These are phyloP conservation scores for Leptinotarsa defecta DNA, from an alignment of 1,140 invertebrate genomes.

Conservation along the genomic window DNA sequence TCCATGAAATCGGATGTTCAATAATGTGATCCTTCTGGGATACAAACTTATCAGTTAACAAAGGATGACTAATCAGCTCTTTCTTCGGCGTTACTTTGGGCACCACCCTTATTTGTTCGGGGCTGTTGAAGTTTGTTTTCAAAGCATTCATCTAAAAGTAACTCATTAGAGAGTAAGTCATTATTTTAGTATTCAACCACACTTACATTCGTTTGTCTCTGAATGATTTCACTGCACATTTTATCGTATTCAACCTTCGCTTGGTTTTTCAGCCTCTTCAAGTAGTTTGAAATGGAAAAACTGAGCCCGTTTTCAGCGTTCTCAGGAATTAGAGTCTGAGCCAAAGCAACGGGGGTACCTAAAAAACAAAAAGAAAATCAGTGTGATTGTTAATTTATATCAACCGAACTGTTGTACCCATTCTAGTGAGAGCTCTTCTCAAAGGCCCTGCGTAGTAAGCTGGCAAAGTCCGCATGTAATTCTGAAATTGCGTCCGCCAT, in stretches of 20 bases:
- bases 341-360: constrained; percentile 71
- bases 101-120: constrained; percentile 56
- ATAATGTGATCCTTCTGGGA: constrained; percentile 79
- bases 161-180: not conserved
- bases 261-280: constrained; percentile 94
- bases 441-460: constrained; percentile 90
- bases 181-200: not conserved
- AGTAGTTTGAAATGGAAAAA: constrained; percentile 90
- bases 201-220: constrained; percentile 51
- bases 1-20: constrained; percentile 85
- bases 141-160: constrained; percentile 40
- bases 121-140: constrained; percentile 51
- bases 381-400: not conserved
- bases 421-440: constrained; percentile 85
- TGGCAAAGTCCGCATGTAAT: constrained; percentile 93
- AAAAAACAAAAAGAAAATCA: constrained; percentile 24
- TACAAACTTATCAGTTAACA: constrained; percentile 81
- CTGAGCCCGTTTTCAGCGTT: constrained; percentile 91
- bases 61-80: constrained; percentile 79
- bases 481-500: constrained; percentile 89
- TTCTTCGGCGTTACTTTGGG: constrained; percentile 77
- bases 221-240: constrained; percentile 65
- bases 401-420: constrained; percentile 64
- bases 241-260: constrained; percentile 95
- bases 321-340: constrained; percentile 86